Base-by-base conservation (phyloP, 1,140 invertebrate species). In the Chlorops oryzae region DNA sequence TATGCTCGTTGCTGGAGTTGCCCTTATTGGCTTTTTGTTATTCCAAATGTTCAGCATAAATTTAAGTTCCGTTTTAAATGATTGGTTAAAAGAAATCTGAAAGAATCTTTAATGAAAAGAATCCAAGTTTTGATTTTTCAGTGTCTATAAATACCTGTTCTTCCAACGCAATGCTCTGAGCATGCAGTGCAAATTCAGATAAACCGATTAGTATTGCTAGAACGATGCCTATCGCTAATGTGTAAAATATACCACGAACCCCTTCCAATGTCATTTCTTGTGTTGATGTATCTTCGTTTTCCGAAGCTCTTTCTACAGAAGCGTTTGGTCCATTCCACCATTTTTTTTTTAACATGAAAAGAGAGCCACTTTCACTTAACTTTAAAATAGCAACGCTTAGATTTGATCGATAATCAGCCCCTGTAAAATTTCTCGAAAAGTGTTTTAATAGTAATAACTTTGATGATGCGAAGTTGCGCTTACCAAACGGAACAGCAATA, bases 181-280 rank as follows among this genome's bases (percentile, higher is more conserved):
- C 81, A 61, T 91, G 88, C 83, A 88, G 87, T 1, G 90, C 63
- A 59, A 92, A 92, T 72, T 94, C 91, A 6, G 82, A 74, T 9
- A 87, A 73, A 0, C 81, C 83, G 49, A 89, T 78, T 3, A 83
- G 56, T 18, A 83, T 75, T 0, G 85, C 82, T 10, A 81, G 73
- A 1, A 73, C 59, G 39, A 84, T 81, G 1, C 88, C 88, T 18
- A 78, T 78, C 2, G 84, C 78, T 0, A 96, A 73, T 0, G 95
- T 89, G 2, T 95, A 81, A 70, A 93, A 96, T 10, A 96, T 90
- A 42, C 92, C 93, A 47, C 91, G 89, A 7, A 96, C 87, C 55
- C 92, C 88, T 20, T 82, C 80, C 27, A 95, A 77, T 15, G 82
- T 84, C 40, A 88, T 65, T 62, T 86, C 83, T 0, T 67, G 74